Conservation (phyloP, 1,140 invertebrate species). For the Heterodera schachtii region DNA sequence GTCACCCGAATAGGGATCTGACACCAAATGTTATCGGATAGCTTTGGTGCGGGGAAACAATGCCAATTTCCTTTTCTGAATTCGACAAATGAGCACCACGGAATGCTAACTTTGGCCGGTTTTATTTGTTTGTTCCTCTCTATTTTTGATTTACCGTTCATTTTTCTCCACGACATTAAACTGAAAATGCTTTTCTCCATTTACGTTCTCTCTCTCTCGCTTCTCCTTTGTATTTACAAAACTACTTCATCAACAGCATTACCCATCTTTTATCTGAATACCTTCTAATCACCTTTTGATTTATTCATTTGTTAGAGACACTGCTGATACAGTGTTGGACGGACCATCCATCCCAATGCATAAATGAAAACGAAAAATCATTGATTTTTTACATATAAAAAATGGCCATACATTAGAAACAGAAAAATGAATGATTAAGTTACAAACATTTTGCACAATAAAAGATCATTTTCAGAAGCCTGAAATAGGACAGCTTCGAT, state of each 20-base stretch:
- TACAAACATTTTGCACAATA: conserved; percentile 1
- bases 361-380: background rate
- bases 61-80: background rate
- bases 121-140: conserved; percentile 3
- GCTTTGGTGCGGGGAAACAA: background rate
- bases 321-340: background rate
- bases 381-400: background rate
- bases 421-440: background rate
- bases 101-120: background rate
- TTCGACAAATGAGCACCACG: background rate
- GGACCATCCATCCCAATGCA: background rate
- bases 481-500: too few species aligned
- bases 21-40: conserved; percentile 1
- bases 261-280: background rate
- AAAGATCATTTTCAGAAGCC: background rate
- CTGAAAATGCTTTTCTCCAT: background rate
- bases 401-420: background rate
- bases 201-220: background rate
- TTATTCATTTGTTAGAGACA: too few species aligned
- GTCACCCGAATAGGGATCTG: conserved; percentile 26
- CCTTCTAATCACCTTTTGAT: too few species aligned
- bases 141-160: background rate
- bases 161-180: conserved; percentile 1
- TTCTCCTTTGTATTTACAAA: background rate
- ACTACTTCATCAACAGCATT: background rate